Evolutionary conservation across 2,888 invertebrate species (phyloP).

Genomic region (Prostheceraeus crozeri): DNA sequence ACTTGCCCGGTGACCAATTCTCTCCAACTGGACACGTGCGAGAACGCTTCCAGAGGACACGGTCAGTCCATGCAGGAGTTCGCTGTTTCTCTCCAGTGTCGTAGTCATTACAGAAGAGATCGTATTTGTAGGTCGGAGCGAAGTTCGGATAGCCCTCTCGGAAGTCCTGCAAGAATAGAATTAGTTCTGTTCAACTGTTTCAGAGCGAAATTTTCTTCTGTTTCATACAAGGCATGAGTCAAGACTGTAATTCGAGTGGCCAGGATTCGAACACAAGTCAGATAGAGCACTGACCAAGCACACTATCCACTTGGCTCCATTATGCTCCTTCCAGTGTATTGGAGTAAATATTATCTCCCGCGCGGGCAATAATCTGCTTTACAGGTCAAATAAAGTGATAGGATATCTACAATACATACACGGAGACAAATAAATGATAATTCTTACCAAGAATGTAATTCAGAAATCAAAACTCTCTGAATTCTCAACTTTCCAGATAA

Average conservation of each 20-base stretch:
- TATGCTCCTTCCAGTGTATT: too few species aligned
- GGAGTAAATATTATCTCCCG: too few species aligned
- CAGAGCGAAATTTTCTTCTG: background rate
- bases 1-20: constrained; percentile 67
- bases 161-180: constrained; percentile 78
- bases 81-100: constrained; percentile 63
- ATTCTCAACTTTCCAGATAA: too few species aligned
- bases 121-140: constrained; percentile 91
- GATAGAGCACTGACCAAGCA: constrained; percentile 72
- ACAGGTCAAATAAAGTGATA: too few species aligned
- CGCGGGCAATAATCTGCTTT: too few species aligned
- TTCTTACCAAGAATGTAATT: too few species aligned
- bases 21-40: constrained; percentile 38
- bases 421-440: too few species aligned
- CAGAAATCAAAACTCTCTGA: too few species aligned
- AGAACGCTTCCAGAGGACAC: constrained; percentile 64
- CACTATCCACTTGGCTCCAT: too few species aligned
- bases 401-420: too few species aligned
- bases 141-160: constrained; percentile 80
- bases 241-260: constrained; percentile 86
- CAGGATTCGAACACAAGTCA: too few species aligned
- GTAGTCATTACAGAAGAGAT: constrained; percentile 77
- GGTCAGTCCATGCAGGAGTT: constrained; percentile 87
- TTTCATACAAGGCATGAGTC: too few species aligned
- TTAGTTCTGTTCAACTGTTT: constrained; percentile 63